Percentiles rank a stretch among this genome's conserved stretches.
Conservation (phyloP, 1,140 invertebrate genomes). For the Centruroides sculpturatus region DNA sequence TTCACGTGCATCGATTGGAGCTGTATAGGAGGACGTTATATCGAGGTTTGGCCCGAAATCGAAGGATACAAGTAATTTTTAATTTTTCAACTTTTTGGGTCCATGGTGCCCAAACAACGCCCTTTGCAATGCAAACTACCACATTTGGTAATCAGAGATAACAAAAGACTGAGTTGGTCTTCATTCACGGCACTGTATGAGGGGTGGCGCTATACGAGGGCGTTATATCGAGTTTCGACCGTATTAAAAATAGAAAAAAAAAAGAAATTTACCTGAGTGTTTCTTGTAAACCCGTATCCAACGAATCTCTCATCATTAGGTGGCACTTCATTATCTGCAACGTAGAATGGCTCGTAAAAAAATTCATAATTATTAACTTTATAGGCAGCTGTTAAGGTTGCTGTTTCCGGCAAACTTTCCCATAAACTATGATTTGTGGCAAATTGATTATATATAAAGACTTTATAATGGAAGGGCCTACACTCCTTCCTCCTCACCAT, state of each 20-base stretch:
- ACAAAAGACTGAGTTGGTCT: too few species aligned
- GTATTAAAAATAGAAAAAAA: neutral
- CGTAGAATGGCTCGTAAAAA: slow-evolving; percentile 87
- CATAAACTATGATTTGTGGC: slow-evolving; percentile 68
- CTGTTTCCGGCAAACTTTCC: slow-evolving; percentile 27
- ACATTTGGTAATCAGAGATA: too few species aligned
- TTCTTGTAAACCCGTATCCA: slow-evolving; percentile 87
- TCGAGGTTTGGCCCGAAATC: too few species aligned
- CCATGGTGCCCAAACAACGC: too few species aligned
- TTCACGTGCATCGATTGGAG: too few species aligned
- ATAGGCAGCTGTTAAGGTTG: slow-evolving; percentile 52
- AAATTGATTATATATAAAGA: slow-evolving; percentile 83
- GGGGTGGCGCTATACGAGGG: too few species aligned
- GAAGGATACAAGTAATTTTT: too few species aligned
- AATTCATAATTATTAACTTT: slow-evolving; percentile 69
- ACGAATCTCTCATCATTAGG: slow-evolving; percentile 81
- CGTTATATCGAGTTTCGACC: too few species aligned
- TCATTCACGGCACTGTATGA: too few species aligned
- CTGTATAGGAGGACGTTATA: too few species aligned
- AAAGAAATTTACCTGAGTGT: slow-evolving; percentile 58
- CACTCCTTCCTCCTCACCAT: slow-evolving; percentile 58
- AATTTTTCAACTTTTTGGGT: too few species aligned
- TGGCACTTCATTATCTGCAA: slow-evolving; percentile 63
- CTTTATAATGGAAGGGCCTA: slow-evolving; percentile 78
- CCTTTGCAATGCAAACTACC: too few species aligned